Percentiles rank a stretch among this genome's conserved stretches.
These are phyloP conservation scores for Gallinago nigripennis DNA, from an alignment of 2,797 vertebrate genomes.

Conservation along the genomic window DNA sequence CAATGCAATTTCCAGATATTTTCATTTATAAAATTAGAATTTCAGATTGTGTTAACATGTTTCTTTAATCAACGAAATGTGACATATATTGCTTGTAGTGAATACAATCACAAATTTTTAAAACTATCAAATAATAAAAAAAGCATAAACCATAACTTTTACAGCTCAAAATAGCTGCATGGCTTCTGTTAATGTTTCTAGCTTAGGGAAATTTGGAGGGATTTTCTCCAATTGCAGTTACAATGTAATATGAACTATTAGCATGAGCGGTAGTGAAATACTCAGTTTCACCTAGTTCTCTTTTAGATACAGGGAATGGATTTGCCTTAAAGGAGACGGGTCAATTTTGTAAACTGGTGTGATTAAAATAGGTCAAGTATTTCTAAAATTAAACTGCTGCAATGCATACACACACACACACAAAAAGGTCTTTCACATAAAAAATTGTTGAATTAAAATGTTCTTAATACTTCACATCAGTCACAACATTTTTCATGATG, in stretches of 20 bases:
- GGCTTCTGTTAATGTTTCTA: neutral
- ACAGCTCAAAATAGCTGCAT: neutral
- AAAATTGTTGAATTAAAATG: neutral
- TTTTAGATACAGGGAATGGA: neutral
- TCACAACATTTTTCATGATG: neutral
- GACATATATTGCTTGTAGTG: neutral
- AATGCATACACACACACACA: neutral
- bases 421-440: neutral
- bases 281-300: neutral
- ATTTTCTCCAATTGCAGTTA: neutral
- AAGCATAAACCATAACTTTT: neutral
- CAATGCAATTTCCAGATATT: neutral
- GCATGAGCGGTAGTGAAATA: neutral
- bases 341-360: neutral
- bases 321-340: neutral
- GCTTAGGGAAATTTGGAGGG: neutral
- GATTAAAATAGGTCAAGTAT: neutral
- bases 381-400: neutral
- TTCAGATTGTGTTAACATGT: neutral
- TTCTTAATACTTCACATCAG: neutral
- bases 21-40: neutral
- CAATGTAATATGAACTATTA: neutral
- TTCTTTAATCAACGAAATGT: neutral
- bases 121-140: neutral
- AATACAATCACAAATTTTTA: neutral